Percentiles rank a stretch among this genome's conserved stretches.
These are phyloP conservation scores for silkworm (Bombyx mori) DNA, from an alignment of 1,140 invertebrate genomes.

Conservation along the genomic window DNA sequence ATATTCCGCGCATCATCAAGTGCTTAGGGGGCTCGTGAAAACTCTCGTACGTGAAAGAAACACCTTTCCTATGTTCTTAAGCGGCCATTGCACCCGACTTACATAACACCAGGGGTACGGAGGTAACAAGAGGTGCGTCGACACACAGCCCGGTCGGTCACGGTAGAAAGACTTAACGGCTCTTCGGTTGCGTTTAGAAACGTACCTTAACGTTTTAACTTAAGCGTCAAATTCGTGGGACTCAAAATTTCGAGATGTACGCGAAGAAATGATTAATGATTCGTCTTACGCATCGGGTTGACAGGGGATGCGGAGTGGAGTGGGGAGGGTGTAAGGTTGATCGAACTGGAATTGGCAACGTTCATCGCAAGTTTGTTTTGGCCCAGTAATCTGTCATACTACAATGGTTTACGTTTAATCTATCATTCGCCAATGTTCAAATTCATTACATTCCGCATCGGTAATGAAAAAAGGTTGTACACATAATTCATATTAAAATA, in stretches of 20 bases:
- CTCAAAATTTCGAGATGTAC: slow-evolving; percentile 22
- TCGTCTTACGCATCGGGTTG: slow-evolving; percentile 27
- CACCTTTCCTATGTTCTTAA: slow-evolving; percentile 41
- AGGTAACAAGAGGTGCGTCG: slow-evolving; percentile 50
- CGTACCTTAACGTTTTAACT: neutral
- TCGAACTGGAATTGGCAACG: slow-evolving; percentile 58
- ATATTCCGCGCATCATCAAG: too few species aligned
- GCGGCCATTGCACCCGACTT: slow-evolving; percentile 64
- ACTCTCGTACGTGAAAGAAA: slow-evolving; percentile 26
- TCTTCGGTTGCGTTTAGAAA: neutral
- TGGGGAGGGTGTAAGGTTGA: slow-evolving; percentile 41
- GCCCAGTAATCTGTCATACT: slow-evolving; percentile 28
- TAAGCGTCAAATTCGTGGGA: slow-evolving; percentile 23
- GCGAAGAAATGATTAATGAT: slow-evolving; percentile 54
- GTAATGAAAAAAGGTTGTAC: too few species aligned
- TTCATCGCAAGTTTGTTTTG: slow-evolving; percentile 45
- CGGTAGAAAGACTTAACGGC: slow-evolving; percentile 2
- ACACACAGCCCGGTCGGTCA: slow-evolving; percentile 13
- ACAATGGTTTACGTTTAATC: slow-evolving; percentile 12
- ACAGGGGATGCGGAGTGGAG: slow-evolving; percentile 21
- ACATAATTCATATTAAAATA: too few species aligned
- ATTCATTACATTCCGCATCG: neutral
- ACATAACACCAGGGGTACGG: slow-evolving; percentile 63
- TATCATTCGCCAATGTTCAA: neutral
- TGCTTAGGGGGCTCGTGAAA: slow-evolving; percentile 2